These are phyloP conservation scores for Tupiocoris notatus DNA, from an alignment of 2,888 invertebrate species.

Conservation along the genomic window DNA sequence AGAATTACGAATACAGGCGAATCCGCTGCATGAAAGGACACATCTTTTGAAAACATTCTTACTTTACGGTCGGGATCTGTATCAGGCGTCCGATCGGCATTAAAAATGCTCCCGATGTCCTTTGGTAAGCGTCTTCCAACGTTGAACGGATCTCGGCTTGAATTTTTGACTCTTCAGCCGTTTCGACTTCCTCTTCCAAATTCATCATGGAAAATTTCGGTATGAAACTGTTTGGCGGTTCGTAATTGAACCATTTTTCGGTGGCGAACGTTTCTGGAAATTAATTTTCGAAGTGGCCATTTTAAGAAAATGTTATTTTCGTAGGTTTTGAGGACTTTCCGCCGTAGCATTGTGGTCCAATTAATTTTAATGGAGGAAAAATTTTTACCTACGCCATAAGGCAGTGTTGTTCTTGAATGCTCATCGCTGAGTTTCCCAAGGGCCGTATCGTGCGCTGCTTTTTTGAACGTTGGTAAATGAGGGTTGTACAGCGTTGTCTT, in stretches of 20 bases:
- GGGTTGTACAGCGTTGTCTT: conserved; percentile 43
- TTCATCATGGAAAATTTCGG: conserved; percentile 32
- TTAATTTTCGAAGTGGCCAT: no score
- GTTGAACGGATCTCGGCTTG: conserved; percentile 3
- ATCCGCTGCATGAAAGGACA: no score
- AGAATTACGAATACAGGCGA: no score
- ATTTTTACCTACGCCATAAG: conserved; percentile 34
- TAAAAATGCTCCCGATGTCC: conserved; percentile 13
- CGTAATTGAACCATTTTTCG: conserved; percentile 36
- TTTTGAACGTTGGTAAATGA: conserved; percentile 27
- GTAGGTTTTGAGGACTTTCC: no score
- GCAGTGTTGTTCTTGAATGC: conserved; percentile 41
- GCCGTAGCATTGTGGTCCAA: no score
- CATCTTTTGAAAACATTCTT: no score
- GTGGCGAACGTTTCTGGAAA: conserved; percentile 9
- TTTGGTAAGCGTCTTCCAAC: conserved; percentile 24
- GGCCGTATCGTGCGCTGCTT: conserved; percentile 26
- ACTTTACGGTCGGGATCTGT: conserved; percentile 32
- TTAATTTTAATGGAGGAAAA: no score
- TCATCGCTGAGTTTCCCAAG: conserved; percentile 43
- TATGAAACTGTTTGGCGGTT: conserved; percentile 10
- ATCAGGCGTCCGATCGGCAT: conserved; percentile 27
- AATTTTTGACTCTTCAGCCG: conserved; percentile 4
- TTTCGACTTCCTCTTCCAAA: not conserved
- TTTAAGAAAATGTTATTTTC: no score